Percentiles rank a stretch among this genome's conserved stretches.
These are phyloP conservation scores for Merluccius polli DNA, from an alignment of 2,797 vertebrate species.

Conservation along the genomic window DNA sequence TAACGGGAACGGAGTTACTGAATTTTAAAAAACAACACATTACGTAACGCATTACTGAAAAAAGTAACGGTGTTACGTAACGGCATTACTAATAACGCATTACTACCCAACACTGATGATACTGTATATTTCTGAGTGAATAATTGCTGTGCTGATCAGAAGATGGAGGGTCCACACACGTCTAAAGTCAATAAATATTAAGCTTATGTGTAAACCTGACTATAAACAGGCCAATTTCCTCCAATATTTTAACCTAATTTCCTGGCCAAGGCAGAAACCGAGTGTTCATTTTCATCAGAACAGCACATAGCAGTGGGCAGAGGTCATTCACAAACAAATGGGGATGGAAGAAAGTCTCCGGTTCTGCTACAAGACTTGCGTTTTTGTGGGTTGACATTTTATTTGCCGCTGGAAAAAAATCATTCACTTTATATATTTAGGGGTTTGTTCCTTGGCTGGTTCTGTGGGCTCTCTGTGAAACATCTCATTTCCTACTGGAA, in stretches of 20 bases:
- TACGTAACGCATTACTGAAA: too few relatives aligned
- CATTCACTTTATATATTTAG: conserved; percentile 31
- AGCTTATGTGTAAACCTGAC: conserved; percentile 39
- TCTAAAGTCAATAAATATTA: conserved; percentile 51
- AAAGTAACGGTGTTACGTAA: too few relatives aligned
- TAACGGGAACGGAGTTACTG: too few relatives aligned
- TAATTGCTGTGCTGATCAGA: conserved; percentile 38
- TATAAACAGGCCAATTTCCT: conserved; percentile 56
- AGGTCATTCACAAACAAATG: conserved; percentile 6
- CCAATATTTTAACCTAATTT: conserved; percentile 42
- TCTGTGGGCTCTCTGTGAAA: conserved; percentile 26
- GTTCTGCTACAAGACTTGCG: conserved; percentile 27
- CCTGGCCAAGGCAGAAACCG: conserved; percentile 26
- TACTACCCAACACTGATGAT: too few relatives aligned
- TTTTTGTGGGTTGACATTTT: conserved; percentile 38
- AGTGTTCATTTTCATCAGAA: conserved; percentile 2
- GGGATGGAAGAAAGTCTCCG: conserved; percentile 23
- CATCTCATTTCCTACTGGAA: conserved; percentile 60
- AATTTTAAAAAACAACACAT: too few relatives aligned
- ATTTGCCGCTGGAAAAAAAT: conserved; percentile 20
- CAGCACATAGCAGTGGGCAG: background rate
- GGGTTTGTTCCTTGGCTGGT: conserved; percentile 37
- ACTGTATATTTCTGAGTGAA: conserved; percentile 32
- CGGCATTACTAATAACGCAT: too few relatives aligned
- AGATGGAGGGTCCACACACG: background rate